These are phyloP conservation scores for Anguilla anguilla DNA, from an alignment of 2,797 vertebrate species.

Conservation along the genomic window DNA sequence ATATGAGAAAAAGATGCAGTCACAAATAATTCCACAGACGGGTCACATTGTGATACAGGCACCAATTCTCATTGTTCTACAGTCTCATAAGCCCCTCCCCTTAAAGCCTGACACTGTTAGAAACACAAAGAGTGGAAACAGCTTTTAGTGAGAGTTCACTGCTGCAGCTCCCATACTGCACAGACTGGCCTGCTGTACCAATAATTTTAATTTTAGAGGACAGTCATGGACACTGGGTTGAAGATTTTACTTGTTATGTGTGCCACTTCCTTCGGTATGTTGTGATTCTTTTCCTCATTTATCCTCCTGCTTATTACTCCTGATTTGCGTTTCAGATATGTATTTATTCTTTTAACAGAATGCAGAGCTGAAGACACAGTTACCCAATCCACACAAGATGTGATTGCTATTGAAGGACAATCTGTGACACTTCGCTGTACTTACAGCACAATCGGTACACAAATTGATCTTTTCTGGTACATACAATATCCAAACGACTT, in stretches of 20 bases:
- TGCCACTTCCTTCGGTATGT: neutral
- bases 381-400: constrained; percentile 23
- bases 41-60: no score
- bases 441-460: neutral
- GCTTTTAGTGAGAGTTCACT: neutral
- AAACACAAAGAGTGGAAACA: neutral
- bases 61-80: neutral
- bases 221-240: neutral
- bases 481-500: constrained; percentile 39
- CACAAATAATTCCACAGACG: neutral
- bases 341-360: constrained; percentile 29
- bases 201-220: neutral
- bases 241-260: neutral
- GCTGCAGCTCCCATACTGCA: neutral
- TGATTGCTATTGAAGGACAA: constrained; percentile 37
- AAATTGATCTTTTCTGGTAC: constrained; percentile 40
- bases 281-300: neutral
- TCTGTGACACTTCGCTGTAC: constrained; percentile 42
- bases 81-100: neutral
- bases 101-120: neutral
- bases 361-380: constrained; percentile 36
- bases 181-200: neutral
- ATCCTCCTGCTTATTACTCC: neutral
- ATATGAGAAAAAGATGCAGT: no score
- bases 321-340: neutral